Percentiles rank a stretch among this genome's conserved stretches.
Conservation (phyloP, 2,113 vertebrate species). For the Ochotona curzoniae region DNA sequence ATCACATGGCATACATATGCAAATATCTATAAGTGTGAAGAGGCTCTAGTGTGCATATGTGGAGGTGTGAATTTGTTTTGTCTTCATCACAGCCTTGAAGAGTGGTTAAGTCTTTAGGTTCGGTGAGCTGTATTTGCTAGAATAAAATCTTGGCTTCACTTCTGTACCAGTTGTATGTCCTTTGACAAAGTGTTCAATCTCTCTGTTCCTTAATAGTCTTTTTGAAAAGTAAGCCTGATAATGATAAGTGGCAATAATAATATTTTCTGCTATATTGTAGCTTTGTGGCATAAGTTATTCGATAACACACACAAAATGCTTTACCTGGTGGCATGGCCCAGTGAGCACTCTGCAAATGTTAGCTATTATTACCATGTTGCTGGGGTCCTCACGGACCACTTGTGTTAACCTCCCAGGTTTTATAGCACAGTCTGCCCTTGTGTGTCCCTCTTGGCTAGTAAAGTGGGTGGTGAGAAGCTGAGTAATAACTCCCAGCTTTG, state of each 20-base stretch:
- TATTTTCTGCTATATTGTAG: background rate
- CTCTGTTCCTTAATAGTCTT: background rate
- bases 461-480: constrained; percentile 23
- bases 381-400: background rate
- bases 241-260: background rate
- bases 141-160: background rate
- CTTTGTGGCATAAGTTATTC: background rate
- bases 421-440: constrained; percentile 47
- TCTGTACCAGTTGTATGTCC: background rate
- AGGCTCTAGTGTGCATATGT: background rate
- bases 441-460: constrained; percentile 57
- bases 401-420: constrained; percentile 14
- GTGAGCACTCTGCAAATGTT: background rate
- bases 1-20: background rate
- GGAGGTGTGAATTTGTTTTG: background rate
- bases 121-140: background rate
- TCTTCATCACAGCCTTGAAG: background rate
- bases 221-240: constrained; percentile 21
- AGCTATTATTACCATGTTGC: background rate
- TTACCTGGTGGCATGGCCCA: background rate
- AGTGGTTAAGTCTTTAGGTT: background rate
- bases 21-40: background rate
- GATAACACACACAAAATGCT: background rate
- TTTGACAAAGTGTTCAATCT: background rate
- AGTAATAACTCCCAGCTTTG: constrained; percentile 62